Evolutionary conservation across 2,797 vertebrate genomes (phyloP).

Genomic region (Ctenochaetus hawaiiensis): DNA sequence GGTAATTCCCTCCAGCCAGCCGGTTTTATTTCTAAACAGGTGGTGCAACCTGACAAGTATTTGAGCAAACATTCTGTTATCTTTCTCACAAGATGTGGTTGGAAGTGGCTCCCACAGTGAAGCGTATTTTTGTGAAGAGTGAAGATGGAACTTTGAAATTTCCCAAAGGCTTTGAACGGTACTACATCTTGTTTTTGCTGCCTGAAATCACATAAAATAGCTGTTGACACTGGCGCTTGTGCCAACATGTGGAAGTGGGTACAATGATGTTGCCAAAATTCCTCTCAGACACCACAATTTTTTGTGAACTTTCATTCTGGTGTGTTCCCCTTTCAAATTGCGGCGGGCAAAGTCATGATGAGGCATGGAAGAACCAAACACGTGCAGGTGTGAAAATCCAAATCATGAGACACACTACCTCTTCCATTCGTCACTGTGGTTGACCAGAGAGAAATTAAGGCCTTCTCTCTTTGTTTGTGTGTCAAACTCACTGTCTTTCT

Average conservation of each 20-base stretch:
- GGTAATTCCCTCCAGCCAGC: slow-evolving; percentile 12
- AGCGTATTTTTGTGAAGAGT: slow-evolving; percentile 15
- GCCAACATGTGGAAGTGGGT: slow-evolving; percentile 10
- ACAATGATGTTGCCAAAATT: slow-evolving; percentile 6
- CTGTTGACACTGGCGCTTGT: neutral
- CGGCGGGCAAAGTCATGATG: slow-evolving; percentile 8
- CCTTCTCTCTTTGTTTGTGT: slow-evolving; percentile 10
- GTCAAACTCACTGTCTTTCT: neutral
- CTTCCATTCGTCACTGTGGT: neutral
- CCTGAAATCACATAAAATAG: neutral
- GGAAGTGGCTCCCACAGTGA: neutral
- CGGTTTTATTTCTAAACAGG: slow-evolving; percentile 22
- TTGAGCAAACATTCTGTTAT: slow-evolving; percentile 21
- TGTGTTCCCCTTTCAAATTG: neutral
- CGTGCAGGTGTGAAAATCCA: neutral
- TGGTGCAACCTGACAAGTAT: neutral
- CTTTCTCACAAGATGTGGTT: slow-evolving; percentile 5
- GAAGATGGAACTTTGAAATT: slow-evolving; percentile 8
- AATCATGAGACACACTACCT: neutral
- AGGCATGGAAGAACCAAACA: slow-evolving; percentile 12
- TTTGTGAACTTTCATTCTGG: slow-evolving; percentile 14
- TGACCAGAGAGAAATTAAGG: slow-evolving; percentile 28
- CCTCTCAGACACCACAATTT: slow-evolving; percentile 1
- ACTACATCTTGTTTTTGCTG: slow-evolving; percentile 14
- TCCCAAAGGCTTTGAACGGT: neutral